phyloP scores from a whole-genome alignment of 1,140 invertebrate species.

The Brachionus rotundiformis region DNA sequence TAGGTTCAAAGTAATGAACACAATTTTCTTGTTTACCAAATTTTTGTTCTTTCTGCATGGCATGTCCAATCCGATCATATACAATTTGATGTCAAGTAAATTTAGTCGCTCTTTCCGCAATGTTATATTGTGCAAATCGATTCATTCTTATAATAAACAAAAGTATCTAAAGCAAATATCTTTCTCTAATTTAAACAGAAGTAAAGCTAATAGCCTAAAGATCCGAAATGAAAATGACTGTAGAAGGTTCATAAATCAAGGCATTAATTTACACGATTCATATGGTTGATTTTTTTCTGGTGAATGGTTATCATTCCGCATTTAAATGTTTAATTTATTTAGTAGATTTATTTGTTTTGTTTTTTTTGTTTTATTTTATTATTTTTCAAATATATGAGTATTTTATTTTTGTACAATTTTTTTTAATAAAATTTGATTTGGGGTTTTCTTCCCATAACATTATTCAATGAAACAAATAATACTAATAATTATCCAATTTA shows the following conservation, averaged over 20 bases:
- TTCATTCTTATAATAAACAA: neutral
- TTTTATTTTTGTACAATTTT: no score
- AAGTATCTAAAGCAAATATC: neutral
- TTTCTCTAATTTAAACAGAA: neutral
- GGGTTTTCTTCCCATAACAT: no score
- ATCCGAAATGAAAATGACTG: neutral
- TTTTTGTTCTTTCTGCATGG: conserved; percentile 53
- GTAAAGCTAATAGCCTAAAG: neutral
- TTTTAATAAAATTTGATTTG: no score
- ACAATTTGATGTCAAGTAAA: conserved; percentile 56
- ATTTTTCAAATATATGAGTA: no score
- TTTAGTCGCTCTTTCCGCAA: conserved; percentile 54
- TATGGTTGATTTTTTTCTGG: neutral
- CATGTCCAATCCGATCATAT: conserved; percentile 50
- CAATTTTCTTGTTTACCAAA: neutral
- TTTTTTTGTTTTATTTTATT: no score
- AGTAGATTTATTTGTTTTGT: neutral
- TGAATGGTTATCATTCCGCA: neutral
- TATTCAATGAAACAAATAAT: no score
- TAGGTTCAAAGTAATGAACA: neutral
- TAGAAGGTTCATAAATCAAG: neutral
- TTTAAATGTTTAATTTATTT: neutral
- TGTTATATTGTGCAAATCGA: conserved; percentile 21
- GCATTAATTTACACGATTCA: neutral
- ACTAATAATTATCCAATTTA: no score